Evolutionary conservation across 2,888 invertebrate species (phyloP).

Genomic region (Lepetodrilus schrolli): DNA sequence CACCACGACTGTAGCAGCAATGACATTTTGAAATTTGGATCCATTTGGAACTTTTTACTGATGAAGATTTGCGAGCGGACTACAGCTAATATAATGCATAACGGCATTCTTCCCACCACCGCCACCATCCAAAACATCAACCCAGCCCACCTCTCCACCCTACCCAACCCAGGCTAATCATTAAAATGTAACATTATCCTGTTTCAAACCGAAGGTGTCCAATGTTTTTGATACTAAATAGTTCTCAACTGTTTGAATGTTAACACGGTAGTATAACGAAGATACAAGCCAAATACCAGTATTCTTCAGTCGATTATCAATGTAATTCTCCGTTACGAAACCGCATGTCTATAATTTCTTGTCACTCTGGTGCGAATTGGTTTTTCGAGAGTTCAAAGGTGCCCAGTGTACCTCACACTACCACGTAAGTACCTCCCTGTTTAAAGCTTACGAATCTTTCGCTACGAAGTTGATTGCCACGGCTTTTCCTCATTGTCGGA

Average conservation of each 20-base stretch:
- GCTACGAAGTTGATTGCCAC: slow-evolving; percentile 7
- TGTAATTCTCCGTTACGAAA: neutral
- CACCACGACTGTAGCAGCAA: too few relatives aligned
- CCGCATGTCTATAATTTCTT: neutral
- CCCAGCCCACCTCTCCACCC: too few relatives aligned
- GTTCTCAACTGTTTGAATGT: neutral
- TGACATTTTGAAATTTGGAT: too few relatives aligned
- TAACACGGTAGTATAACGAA: too few relatives aligned
- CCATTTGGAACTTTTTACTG: neutral
- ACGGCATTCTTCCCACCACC: neutral
- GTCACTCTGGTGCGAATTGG: slow-evolving; percentile 5
- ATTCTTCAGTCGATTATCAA: too few relatives aligned
- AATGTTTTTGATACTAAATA: neutral
- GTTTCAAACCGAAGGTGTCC: neutral
- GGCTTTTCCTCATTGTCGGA: neutral
- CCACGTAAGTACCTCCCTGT: neutral
- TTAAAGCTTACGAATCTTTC: slow-evolving; percentile 9
- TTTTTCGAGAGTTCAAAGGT: slow-evolving; percentile 2
- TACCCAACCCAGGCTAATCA: too few relatives aligned
- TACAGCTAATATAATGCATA: neutral
- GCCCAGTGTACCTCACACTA: neutral
- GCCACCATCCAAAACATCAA: too few relatives aligned
- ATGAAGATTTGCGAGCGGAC: neutral
- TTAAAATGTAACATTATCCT: too few relatives aligned
- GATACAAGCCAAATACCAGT: too few relatives aligned